Evolutionary conservation across 2,113 vertebrate genomes (phyloP).

Genomic region (Strix uralensis): DNA sequence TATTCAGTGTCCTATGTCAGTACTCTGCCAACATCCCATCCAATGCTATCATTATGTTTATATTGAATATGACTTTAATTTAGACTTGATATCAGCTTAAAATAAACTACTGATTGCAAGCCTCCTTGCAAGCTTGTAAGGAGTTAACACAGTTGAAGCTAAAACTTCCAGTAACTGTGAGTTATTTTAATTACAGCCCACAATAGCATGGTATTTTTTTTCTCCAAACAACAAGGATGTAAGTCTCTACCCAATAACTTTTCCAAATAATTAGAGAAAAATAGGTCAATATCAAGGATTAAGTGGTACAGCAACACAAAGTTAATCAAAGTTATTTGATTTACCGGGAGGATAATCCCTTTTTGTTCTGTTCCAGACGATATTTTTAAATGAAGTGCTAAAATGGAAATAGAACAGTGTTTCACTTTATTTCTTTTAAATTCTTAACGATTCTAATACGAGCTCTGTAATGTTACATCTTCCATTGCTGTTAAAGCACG

Average conservation of each 20-base stretch:
- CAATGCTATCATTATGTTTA: neutral
- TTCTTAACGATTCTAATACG: neutral
- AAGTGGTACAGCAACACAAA: constrained; percentile 16
- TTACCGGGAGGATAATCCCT: neutral
- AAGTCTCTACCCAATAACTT: constrained; percentile 56
- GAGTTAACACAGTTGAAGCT: neutral
- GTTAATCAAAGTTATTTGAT: constrained; percentile 41
- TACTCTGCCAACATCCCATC: neutral
- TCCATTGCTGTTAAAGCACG: neutral
- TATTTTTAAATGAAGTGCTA: constrained; percentile 2
- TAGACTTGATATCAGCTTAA: neutral
- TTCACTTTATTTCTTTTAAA: neutral
- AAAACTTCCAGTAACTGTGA: neutral
- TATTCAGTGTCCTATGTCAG: neutral
- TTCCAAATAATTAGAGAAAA: constrained; percentile 70
- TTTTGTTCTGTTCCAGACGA: neutral
- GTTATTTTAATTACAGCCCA: constrained; percentile 23
- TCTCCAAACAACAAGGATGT: constrained; percentile 47
- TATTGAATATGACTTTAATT: neutral
- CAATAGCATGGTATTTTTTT: constrained; percentile 6
- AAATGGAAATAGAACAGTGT: neutral
- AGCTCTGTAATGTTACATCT: neutral
- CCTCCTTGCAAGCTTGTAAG: neutral
- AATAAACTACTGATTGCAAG: neutral
- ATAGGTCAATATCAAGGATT: constrained; percentile 63